Base-by-base conservation (phyloP, 2,797 vertebrate genomes). In the Xerus rutilus region DNA sequence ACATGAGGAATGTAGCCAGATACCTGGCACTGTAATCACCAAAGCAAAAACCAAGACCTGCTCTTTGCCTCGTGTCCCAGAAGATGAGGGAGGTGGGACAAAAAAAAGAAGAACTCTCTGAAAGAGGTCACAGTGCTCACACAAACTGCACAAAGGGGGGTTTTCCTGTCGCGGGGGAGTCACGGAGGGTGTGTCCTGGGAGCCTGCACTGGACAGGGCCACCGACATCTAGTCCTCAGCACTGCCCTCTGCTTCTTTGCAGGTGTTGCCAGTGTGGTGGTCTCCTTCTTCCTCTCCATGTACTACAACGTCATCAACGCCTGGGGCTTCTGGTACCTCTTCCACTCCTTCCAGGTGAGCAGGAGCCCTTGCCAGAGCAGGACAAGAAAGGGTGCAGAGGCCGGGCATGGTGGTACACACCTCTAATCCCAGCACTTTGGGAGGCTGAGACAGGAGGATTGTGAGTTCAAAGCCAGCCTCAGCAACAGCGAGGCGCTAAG, bases 271-370 rank as follows among this genome's bases (percentile, higher is more conserved):
- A 99, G 99, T 9, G 97, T 99, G 5, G 70, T 99, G 0, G 99
- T 99, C 3, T 99, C 99, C 43, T 91, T 99, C 96, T 99, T 99
- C 97, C 98, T 99, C 18, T 99, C 99, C 98, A 98, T 99, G 96
- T 99, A 99, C 98, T 99, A 99, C 99, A 99, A 99, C 0, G 97
- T 99, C 97, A 99, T 99, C 97, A 99, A 99, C 0, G 99, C 99
- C 91, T 99, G 99, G 99, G 99, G 99, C 96, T 99, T 99, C 98
- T 99, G 99, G 99, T 99, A 99, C 97, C 98, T 99, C 97, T 99
- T 99, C 98, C 98, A 99, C 97, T 99, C 99, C 93, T 99, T 99
- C 98, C 99, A 99, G 99, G 99, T 99, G 65, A 25, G 98, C 85
- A 67, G 20, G 2, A 12, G 28, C 11, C 59, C 7, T 0, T 1